phyloP scores from a whole-genome alignment of 2,113 vertebrate species.

The Actinemys pallida region DNA sequence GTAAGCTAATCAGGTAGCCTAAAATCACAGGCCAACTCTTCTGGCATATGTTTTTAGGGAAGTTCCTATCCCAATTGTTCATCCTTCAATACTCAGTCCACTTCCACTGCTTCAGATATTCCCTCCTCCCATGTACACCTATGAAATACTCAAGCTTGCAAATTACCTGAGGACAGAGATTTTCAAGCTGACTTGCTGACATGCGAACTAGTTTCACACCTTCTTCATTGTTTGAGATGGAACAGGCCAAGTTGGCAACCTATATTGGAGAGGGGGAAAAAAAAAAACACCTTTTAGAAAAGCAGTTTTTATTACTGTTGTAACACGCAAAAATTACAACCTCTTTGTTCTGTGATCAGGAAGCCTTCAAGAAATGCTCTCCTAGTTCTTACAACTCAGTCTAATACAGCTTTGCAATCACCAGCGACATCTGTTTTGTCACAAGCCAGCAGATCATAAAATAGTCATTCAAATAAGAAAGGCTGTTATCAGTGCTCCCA shows the following conservation, averaged over 20 bases:
- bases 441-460: not conserved
- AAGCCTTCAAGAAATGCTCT: not conserved
- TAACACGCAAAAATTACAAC: not conserved
- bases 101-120: not conserved
- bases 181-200: conserved; percentile 97
- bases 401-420: not conserved
- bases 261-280: conserved; percentile 59
- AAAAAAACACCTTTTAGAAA: conserved; percentile 33
- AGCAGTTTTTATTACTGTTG: not conserved
- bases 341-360: not conserved
- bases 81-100: not conserved
- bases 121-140: accelerated
- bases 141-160: not conserved
- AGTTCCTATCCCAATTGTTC: not conserved
- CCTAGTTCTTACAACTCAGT: accelerated
- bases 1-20: accelerated
- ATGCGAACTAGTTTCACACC: conserved; percentile 98
- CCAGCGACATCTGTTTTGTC: not conserved
- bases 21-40: not conserved
- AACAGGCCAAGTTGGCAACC: conserved; percentile 98
- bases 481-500: not conserved
- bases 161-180: conserved; percentile 95
- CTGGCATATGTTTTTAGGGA: not conserved
- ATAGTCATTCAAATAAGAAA: not conserved
- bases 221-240: conserved; percentile 99